Evolutionary conservation across 2,797 vertebrate genomes (phyloP).

Genomic region (Dipus sagitta): DNA sequence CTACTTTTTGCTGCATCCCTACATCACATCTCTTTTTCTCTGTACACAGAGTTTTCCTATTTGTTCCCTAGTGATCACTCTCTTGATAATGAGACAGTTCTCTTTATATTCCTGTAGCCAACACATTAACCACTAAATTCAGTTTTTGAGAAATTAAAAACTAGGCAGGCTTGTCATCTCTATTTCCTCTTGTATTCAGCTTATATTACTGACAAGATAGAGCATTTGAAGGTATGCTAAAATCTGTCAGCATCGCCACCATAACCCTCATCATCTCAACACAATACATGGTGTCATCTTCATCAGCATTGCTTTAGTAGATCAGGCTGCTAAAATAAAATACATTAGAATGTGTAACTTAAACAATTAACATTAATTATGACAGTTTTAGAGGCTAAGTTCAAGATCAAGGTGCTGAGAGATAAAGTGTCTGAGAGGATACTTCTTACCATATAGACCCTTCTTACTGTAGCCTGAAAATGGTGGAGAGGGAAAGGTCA

Average conservation of each 20-base stretch:
- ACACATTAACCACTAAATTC: background rate
- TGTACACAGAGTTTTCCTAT: constrained; percentile 31
- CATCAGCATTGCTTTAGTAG: background rate
- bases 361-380: background rate
- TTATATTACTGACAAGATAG: too few species aligned
- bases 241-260: background rate
- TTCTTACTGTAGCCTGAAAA: background rate
- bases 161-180: background rate
- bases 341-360: background rate
- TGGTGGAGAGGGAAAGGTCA: background rate
- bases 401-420: background rate
- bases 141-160: constrained; percentile 46
- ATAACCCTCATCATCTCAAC: background rate
- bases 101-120: background rate
- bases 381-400: background rate
- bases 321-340: background rate
- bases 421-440: background rate
- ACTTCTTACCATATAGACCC: background rate
- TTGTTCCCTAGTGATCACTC: background rate
- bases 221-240: too few species aligned
- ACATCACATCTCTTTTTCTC: constrained; percentile 43
- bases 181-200: too few species aligned
- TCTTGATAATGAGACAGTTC: constrained; percentile 7
- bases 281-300: too few species aligned
- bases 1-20: constrained; percentile 77